Evolutionary conservation across 1,140 invertebrate species (phyloP), one percentile per base, ranked within the genome.

Genomic region (Myzus persicae): DNA sequence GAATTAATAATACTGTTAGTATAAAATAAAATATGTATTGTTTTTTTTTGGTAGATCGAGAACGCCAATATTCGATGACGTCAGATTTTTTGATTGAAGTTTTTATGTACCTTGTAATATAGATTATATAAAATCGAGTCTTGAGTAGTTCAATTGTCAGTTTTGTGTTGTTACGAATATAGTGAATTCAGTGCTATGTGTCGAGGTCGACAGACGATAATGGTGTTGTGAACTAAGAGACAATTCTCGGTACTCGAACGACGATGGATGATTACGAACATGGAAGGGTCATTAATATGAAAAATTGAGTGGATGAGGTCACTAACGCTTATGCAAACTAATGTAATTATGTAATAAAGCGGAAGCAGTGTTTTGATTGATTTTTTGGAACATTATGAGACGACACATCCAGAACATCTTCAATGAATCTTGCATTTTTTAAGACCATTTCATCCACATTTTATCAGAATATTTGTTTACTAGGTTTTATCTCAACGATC

Each of bases 81-180:
- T n/a, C 4, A 1, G 48, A 67, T 14, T 11, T 67, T 14, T 67
- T 67, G 9, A 2, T 46, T 51, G 18, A 67, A 67, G 59, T 67
- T n/a, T 54, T 0, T 4, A 5, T 4, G 31, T n/a, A 5, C 0
- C 14, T 11, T 67, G 18, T n/a, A n/a, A n/a, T n/a, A 9, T 31
- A 31, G 54, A 31, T 59, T 6, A 9, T 26, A 67, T 67, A 67
- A 4, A 4, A 9, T 1, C 11, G 59, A 67, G 31, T 4, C 9
- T 14, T 31, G n/a, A n/a, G n/a, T 2, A n/a, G 59, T 5, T 67
- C 5, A n/a, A 67, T 67, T n/a, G 4, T 67, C 31, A n/a, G 3
- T 67, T 67, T n/a, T n/a, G 11, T n/a, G 11, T 67, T 67, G 4
- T 31, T 14, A 67, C 59, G 11, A 67, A 67, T 4, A 67, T 8